Percentiles rank a stretch among this genome's conserved stretches.
Conservation (phyloP, 2,888 invertebrate species). For the Phyto melanocephala region DNA sequence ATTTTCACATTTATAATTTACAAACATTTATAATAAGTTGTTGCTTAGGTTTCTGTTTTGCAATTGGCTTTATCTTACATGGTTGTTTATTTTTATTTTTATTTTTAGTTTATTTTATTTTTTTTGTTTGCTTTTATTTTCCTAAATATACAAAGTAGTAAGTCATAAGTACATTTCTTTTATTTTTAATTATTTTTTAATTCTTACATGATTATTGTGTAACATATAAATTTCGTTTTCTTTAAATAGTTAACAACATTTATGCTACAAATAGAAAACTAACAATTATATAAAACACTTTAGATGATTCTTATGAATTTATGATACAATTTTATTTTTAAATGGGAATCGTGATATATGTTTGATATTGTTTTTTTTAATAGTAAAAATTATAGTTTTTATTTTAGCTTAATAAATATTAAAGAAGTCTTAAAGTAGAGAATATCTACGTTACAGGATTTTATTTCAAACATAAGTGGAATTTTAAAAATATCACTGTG, state of each 20-base stretch:
- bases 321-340: too few species aligned
- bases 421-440: too few species aligned
- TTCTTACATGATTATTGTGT: too few species aligned
- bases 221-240: too few species aligned
- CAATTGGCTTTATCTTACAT: slow-evolving; percentile 8
- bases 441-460: too few species aligned
- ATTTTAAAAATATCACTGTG: too few species aligned
- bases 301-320: neutral
- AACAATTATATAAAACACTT: neutral
- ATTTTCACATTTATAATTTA: slow-evolving; percentile 60
- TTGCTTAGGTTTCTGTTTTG: neutral
- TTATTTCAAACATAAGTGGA: too few species aligned
- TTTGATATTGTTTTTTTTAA: too few species aligned
- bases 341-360: too few species aligned
- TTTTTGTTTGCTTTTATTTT: slow-evolving; percentile 26
- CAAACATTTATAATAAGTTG: slow-evolving; percentile 53
- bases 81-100: slow-evolving; percentile 13
- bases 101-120: slow-evolving; percentile 22
- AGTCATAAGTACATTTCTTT: slow-evolving; percentile 65
- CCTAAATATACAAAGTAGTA: slow-evolving; percentile 64
- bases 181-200: too few species aligned
- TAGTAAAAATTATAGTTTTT: too few species aligned
- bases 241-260: slow-evolving; percentile 41
- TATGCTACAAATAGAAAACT: slow-evolving; percentile 4
- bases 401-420: too few species aligned